Conservation (phyloP, 2,797 vertebrate species). For the Babyrousa celebensis region DNA sequence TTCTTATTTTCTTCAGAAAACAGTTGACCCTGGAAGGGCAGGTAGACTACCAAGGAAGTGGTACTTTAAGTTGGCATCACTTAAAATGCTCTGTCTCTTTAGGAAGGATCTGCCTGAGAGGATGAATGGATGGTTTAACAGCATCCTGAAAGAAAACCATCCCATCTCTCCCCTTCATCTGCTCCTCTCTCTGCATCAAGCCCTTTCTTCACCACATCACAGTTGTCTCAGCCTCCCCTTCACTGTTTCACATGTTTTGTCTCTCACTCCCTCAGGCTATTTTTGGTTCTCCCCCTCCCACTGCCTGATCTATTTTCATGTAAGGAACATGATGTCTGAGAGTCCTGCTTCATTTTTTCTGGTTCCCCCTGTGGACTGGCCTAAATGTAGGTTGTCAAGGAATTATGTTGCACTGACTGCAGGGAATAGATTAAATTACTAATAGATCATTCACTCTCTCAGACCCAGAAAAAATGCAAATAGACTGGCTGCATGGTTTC, state of each 20-base stretch:
- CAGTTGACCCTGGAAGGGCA: neutral
- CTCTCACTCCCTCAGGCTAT: slow-evolving; percentile 84
- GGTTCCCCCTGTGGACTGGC: slow-evolving; percentile 65
- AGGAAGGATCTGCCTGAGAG: slow-evolving; percentile 56
- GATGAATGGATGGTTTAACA: slow-evolving; percentile 49
- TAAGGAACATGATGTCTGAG: slow-evolving; percentile 83
- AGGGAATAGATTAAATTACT: slow-evolving; percentile 63
- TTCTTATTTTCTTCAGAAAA: slow-evolving; percentile 58
- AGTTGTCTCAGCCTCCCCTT: slow-evolving; percentile 56
- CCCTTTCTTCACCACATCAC: neutral
- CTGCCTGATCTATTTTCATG: slow-evolving; percentile 84
- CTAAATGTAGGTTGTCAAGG: slow-evolving; percentile 68
- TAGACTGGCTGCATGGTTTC: neutral
- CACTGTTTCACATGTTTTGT: slow-evolving; percentile 54
- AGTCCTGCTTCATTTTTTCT: slow-evolving; percentile 72
- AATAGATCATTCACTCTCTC: slow-evolving; percentile 15
- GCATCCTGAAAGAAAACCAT: neutral
- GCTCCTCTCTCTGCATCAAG: neutral
- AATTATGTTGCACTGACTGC: neutral
- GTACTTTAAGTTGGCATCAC: slow-evolving; percentile 45
- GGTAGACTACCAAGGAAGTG: neutral
- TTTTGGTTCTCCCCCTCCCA: slow-evolving; percentile 59
- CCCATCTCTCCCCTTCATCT: rapidly evolving
- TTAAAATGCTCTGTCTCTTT: slow-evolving; percentile 58
- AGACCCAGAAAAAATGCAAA: neutral